These are phyloP conservation scores for Chirona hameri DNA, from an alignment of 2,888 invertebrate genomes.

Conservation along the genomic window DNA sequence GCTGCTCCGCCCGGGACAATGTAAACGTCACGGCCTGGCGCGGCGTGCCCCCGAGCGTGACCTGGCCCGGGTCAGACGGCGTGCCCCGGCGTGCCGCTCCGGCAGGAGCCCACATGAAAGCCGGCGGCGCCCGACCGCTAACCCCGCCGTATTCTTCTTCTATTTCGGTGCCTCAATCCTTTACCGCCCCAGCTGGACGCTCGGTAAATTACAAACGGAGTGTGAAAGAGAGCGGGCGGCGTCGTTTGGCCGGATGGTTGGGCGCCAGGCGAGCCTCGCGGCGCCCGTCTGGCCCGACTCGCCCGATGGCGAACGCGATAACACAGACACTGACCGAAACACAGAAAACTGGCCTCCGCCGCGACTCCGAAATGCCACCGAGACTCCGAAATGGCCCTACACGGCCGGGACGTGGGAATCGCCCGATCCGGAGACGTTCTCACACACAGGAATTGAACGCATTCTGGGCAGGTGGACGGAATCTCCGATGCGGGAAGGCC, in stretches of 20 bases:
- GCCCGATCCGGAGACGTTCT: not conserved
- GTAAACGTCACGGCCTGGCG: too few relatives aligned
- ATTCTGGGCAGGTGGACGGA: slow-evolving; percentile 2
- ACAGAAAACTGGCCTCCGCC: not conserved
- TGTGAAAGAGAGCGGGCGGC: slow-evolving; percentile 2
- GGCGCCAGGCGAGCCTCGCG: not conserved
- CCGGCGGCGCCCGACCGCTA: not conserved
- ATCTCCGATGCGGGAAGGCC: not conserved
- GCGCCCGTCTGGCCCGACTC: not conserved
- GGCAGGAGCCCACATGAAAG: not conserved
- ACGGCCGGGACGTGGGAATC: not conserved
- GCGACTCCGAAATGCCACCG: not conserved
- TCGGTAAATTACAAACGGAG: slow-evolving; percentile 8
- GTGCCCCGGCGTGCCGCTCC: not conserved
- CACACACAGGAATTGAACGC: slow-evolving; percentile 6
- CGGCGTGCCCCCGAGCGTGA: not conserved
- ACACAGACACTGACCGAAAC: not conserved
- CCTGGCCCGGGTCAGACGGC: not conserved
- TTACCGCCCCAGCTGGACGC: not conserved
- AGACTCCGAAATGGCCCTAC: not conserved
- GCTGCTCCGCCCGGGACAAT: too few relatives aligned
- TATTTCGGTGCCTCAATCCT: not conserved
- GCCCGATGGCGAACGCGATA: not conserved
- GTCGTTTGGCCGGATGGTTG: not conserved
- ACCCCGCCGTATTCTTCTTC: not conserved